phyloP scores from a whole-genome alignment of 2,113 vertebrate species.

The Tragelaphus scriptus region DNA sequence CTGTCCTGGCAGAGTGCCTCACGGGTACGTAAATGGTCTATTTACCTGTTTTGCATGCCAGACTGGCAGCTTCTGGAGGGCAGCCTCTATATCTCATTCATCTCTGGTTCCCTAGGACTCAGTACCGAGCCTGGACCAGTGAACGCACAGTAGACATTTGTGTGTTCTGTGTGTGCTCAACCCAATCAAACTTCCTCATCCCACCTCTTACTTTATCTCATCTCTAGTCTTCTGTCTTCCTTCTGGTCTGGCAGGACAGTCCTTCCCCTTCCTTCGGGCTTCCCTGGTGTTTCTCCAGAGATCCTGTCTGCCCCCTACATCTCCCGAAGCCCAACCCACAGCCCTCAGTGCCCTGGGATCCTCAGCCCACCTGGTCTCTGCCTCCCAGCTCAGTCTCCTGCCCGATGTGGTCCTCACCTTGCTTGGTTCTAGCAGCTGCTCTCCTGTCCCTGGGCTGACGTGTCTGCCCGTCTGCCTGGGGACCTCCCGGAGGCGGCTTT shows the following conservation, averaged over 20 bases:
- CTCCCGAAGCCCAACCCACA: not conserved
- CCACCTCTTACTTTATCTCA: not conserved
- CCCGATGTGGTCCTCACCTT: conserved; percentile 30
- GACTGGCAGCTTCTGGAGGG: not conserved
- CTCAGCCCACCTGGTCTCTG: not conserved
- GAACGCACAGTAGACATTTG: not conserved
- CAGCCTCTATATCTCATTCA: not conserved
- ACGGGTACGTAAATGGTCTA: not conserved
- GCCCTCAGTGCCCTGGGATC: not conserved
- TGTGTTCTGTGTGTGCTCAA: not conserved
- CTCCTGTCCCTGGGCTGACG: not conserved
- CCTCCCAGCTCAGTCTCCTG: not conserved
- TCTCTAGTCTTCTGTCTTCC: not conserved
- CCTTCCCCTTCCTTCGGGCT: not conserved
- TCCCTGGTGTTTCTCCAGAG: not conserved
- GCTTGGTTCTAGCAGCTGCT: not conserved
- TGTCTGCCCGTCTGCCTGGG: not conserved
- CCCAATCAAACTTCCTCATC: not conserved
- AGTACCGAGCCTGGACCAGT: not conserved
- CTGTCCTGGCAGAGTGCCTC: not conserved
- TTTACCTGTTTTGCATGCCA: not conserved
- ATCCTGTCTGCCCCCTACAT: not conserved
- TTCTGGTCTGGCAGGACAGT: not conserved
- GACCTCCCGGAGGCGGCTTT: conserved; percentile 57
- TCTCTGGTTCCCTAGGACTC: not conserved